Evolutionary conservation across 2,888 invertebrate species (phyloP), one percentile per base, ranked within the genome.

Genomic region (Phalera bucephala): DNA sequence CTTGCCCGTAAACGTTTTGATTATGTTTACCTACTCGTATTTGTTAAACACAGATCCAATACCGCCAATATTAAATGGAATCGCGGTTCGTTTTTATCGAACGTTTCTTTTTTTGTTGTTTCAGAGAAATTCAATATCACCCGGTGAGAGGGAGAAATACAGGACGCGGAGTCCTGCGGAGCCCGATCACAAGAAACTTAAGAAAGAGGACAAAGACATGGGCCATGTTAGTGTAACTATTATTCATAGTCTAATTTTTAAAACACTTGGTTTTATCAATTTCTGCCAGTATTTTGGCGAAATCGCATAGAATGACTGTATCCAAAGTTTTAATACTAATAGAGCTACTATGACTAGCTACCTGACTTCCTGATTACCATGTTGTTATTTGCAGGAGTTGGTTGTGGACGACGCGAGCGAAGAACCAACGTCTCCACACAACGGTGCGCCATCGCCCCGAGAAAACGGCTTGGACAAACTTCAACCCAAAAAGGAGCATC

Each of bases 321-420:
- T n/a, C n/a, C n/a, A n/a, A n/a, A n/a, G n/a, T n/a, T n/a, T n/a
- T n/a, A n/a, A n/a, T n/a, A n/a, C n/a, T n/a, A n/a, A n/a, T n/a
- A n/a, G n/a, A n/a, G n/a, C n/a, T n/a, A n/a, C n/a, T n/a, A n/a
- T n/a, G n/a, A n/a, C n/a, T n/a, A n/a, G n/a, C n/a, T n/a, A n/a
- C n/a, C n/a, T n/a, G n/a, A n/a, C n/a, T n/a, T n/a, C n/a, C n/a
- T 17, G 3, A 17, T 17, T 33, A 22, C 19, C 1, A 22, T 31
- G 12, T 30, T 25, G 11, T 9, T 7, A 7, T 46, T 96, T 97
- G 73, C 95, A 97, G 90, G 97, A 98, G 74, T 87, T 98, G 61
- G 98, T 98, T 45, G 98, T 98, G 14, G 98, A 98, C 80, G 98
- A 96, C 66, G 97, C 97, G 33, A 96, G 96, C 56, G 97, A 97